Conservation (phyloP, 2,113 vertebrate genomes). For the Megaptera novaeangliae region DNA sequence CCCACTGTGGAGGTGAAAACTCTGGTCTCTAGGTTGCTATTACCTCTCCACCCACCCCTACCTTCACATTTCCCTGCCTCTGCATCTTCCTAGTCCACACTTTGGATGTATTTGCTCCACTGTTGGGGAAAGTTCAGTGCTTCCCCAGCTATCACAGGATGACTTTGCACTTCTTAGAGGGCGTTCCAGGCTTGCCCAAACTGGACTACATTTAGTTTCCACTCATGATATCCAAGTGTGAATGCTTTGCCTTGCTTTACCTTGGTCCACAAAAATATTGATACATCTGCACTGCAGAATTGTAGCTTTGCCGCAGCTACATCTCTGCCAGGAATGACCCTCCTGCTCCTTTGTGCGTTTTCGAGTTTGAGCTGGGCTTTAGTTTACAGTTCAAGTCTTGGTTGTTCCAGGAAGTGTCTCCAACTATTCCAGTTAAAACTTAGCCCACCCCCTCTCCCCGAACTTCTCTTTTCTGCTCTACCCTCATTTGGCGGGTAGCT, state of each 20-base stretch:
- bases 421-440: background rate
- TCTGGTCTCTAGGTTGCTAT: background rate
- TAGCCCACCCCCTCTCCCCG: accelerated
- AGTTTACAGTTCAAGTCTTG: background rate
- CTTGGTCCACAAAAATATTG: background rate
- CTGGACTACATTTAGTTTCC: background rate
- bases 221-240: background rate
- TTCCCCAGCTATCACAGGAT: background rate
- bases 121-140: background rate
- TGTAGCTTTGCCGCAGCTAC: background rate
- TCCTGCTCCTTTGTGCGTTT: no score
- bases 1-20: accelerated
- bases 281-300: accelerated
- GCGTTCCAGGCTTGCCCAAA: accelerated
- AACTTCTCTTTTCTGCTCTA: background rate
- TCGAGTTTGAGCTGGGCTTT: background rate
- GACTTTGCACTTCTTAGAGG: background rate
- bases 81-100: background rate
- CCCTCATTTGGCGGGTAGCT: background rate
- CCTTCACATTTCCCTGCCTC: background rate
- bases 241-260: background rate
- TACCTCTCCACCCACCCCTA: accelerated
- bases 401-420: background rate
- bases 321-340: accelerated
- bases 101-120: accelerated